These are phyloP conservation scores for Rhinatrema bivittatum DNA, from an alignment of 2,797 vertebrate genomes.

Conservation along the genomic window DNA sequence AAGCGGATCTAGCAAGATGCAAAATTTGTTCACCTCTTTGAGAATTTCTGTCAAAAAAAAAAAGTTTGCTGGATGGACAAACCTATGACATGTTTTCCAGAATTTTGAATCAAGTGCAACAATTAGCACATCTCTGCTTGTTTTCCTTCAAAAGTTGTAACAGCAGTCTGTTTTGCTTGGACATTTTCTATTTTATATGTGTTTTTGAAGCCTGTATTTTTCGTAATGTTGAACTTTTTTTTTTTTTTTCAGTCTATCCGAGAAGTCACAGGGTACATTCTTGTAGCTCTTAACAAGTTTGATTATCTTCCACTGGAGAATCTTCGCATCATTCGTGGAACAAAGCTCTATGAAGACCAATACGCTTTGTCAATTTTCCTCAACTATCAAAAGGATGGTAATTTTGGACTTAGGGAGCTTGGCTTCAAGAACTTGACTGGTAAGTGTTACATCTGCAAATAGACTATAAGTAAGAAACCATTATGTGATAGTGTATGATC, in stretches of 20 bases:
- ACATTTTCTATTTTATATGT: no score
- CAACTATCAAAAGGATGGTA: slow-evolving; percentile 92
- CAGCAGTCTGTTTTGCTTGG: no score
- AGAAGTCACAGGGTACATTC: slow-evolving; percentile 93
- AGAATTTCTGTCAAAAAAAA: neutral
- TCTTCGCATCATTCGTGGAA: slow-evolving; percentile 89
- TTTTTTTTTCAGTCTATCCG: slow-evolving; percentile 80
- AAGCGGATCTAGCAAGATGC: no score
- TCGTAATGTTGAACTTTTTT: neutral
- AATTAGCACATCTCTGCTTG: no score
- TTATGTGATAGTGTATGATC: no score
- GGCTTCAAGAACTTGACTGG: slow-evolving; percentile 90
- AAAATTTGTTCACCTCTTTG: slow-evolving; percentile 1
- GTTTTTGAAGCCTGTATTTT: no score
- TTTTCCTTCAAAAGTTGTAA: no score
- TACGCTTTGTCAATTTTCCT: slow-evolving; percentile 92
- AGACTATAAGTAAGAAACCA: no score
- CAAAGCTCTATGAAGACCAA: slow-evolving; percentile 87
- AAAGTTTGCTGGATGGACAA: no score
- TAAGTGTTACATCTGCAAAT: slow-evolving; percentile 27
- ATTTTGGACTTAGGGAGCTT: slow-evolving; percentile 85
- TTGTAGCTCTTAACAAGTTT: slow-evolving; percentile 95
- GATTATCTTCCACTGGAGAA: slow-evolving; percentile 95
- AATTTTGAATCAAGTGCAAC: no score
- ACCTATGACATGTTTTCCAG: no score